Evolutionary conservation across 2,797 vertebrate species (phyloP).

Genomic region (Phylloscopus collybita): DNA sequence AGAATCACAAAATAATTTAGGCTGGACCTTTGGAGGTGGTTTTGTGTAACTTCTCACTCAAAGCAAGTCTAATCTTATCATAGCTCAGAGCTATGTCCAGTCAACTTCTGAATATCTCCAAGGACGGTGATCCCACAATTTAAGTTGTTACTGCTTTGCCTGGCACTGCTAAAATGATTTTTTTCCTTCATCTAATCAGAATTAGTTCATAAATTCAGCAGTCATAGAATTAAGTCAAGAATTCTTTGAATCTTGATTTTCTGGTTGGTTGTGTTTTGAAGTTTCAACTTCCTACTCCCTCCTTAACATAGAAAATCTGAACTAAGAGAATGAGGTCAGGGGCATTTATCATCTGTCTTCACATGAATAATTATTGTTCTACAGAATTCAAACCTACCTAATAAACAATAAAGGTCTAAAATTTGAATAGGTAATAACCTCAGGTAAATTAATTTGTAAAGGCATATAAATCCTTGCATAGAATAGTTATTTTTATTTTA

Average conservation of each 20-base stretch:
- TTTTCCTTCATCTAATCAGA: not conserved
- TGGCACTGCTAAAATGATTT: not conserved
- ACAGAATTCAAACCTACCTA: not conserved
- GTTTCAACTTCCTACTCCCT: not conserved
- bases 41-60: not conserved
- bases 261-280: not conserved
- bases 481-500: not conserved
- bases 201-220: not conserved
- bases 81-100: not conserved
- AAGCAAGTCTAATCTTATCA: not conserved
- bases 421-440: not conserved
- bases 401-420: not conserved
- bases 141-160: not conserved
- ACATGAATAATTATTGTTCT: not conserved
- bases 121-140: not conserved
- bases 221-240: not conserved
- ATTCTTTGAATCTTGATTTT: not conserved
- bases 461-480: not conserved
- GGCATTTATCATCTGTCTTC: not conserved
- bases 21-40: not conserved
- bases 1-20: not conserved
- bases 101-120: not conserved
- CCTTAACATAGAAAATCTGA: not conserved
- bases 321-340: not conserved
- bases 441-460: not conserved